Evolutionary conservation across 2,797 vertebrate species (phyloP).

Genomic region (Oceanodroma leucorhoa): DNA sequence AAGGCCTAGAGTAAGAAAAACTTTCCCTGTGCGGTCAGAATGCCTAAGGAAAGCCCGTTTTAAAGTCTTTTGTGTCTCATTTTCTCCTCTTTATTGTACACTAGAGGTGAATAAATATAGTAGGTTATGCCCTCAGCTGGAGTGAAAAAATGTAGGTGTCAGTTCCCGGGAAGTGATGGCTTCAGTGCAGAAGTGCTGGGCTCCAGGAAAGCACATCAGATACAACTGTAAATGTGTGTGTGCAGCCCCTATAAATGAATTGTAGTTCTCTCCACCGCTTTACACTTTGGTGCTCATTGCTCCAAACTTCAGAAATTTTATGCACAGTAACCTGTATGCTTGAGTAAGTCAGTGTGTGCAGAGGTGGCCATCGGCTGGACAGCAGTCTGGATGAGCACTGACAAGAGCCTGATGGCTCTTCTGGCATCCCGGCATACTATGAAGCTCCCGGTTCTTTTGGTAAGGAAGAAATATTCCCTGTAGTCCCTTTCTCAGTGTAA

Average conservation of each 20-base stretch:
- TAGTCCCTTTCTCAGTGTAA: background rate
- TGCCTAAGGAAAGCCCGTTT: background rate
- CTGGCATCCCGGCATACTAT: background rate
- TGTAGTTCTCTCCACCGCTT: background rate
- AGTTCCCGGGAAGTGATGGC: background rate
- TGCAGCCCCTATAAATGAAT: background rate
- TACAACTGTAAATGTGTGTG: background rate
- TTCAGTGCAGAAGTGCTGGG: background rate
- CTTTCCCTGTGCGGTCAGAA: background rate
- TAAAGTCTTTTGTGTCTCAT: background rate
- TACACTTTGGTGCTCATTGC: background rate
- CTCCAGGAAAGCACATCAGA: background rate
- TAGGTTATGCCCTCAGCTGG: background rate
- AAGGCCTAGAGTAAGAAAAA: background rate
- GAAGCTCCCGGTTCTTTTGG: background rate
- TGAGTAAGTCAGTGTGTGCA: background rate
- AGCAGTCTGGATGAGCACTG: background rate
- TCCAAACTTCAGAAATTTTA: background rate
- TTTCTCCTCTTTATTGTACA: slow-evolving; percentile 8
- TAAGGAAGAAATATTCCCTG: background rate
- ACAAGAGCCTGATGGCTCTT: background rate
- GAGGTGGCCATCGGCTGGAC: background rate
- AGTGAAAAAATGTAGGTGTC: background rate
- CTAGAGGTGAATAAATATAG: background rate
- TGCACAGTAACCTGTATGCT: background rate